phyloP scores from a whole-genome alignment of 2,113 vertebrate genomes.

The Nasalis larvatus region DNA sequence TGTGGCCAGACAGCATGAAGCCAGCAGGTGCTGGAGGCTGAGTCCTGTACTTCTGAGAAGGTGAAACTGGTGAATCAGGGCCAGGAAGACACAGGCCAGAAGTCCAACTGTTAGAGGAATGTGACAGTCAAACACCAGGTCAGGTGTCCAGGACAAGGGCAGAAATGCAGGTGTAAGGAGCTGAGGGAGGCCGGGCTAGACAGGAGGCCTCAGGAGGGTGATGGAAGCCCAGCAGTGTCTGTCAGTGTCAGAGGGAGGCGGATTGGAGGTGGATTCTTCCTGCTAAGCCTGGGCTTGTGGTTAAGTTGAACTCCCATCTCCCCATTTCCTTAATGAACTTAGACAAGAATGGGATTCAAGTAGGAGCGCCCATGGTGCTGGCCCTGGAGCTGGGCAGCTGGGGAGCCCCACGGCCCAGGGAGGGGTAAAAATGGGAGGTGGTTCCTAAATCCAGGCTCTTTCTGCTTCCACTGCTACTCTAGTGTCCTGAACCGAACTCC shows the following conservation, averaged over 20 bases:
- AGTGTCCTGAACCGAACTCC: slow-evolving; percentile 96
- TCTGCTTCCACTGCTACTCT: slow-evolving; percentile 54
- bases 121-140: not conserved
- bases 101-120: not conserved
- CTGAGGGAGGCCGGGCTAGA: not conserved
- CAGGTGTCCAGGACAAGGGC: not conserved
- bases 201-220: not conserved
- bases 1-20: not conserved
- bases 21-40: not conserved
- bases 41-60: not conserved
- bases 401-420: not conserved
- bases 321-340: not conserved
- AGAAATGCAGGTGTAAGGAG: not conserved
- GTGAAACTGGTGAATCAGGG: not conserved
- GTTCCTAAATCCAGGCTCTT: slow-evolving; percentile 7
- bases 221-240: not conserved
- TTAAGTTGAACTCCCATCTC: not conserved
- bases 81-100: not conserved
- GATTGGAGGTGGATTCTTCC: not conserved
- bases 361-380: not conserved
- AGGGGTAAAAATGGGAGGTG: not conserved
- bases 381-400: not conserved
- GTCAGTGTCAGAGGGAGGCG: not conserved
- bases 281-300: not conserved
- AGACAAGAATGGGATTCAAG: not conserved